Evolutionary conservation across 1,140 invertebrate genomes (phyloP), one percentile per base, ranked within the genome.

Genomic region (Zaprionus kolodkinae): DNA sequence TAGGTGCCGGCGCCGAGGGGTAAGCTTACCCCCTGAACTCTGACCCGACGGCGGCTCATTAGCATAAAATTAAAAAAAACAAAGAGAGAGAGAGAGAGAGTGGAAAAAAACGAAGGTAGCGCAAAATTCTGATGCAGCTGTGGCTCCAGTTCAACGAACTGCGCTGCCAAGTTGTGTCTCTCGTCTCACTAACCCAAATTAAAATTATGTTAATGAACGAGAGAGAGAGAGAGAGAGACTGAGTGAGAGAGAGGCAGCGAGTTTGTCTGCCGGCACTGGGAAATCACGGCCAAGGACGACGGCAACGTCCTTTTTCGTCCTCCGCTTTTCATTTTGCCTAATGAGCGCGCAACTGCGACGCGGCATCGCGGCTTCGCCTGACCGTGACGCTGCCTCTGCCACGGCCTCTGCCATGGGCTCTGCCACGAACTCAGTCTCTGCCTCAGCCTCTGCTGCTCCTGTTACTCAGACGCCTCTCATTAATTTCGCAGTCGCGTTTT

Each of bases 251-350:
- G 50, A 63, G 60, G 60, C 38, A 70, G 50, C 15, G 55, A 65
- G 48, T 45, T 65, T 67, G 60, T 70, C 62, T 69, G 77, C 72
- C 78, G 69, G 43, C 52, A 91, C 72, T 72, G 64, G 40, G 48
- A 91, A 91, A 91, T 91, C 89, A 91, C 82, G 89, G 89, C 89
- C 89, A 91, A 91, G 89, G 89, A 91, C 89, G 78, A 87, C 82
- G 78, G 72, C 62, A 55, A 60, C 56, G 64, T 67, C 35, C 43
- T 64, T 40, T 62, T 62, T 43, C 38, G 77, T 77, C 70, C 82
- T 86, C 55, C 73, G 70, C 80, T 84, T 79, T 79, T 89, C 84
- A 79, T 87, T 60, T 84, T 89, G 84, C 73, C 75, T 88, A 88
- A 88, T 88, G 85, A 88, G 85, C 79, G 78, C 70, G 69, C 43